phyloP scores from a whole-genome alignment of 2,113 vertebrate genomes.

The Myotis davidii region DNA sequence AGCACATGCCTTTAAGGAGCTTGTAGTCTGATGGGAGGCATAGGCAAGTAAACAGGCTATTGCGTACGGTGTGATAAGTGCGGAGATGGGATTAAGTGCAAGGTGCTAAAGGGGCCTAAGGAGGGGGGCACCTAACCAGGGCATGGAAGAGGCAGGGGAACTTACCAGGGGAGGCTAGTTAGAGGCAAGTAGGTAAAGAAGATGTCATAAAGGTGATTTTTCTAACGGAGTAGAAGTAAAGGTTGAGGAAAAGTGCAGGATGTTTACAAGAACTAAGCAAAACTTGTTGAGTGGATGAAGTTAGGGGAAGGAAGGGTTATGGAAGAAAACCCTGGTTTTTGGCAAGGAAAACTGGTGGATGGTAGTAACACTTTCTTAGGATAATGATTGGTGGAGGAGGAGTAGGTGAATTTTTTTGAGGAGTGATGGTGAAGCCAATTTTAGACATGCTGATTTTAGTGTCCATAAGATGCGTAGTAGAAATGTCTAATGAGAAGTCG shows the following conservation, averaged over 20 bases:
- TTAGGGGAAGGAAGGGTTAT: not conserved
- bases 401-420: not conserved
- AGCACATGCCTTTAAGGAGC: not conserved
- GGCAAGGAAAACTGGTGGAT: not conserved
- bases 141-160: not conserved
- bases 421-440: not conserved
- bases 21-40: not conserved
- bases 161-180: not conserved
- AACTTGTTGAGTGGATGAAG: not conserved
- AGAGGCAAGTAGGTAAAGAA: not conserved
- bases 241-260: not conserved
- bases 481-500: not conserved
- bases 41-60: not conserved
- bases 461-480: not conserved
- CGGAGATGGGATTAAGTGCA: not conserved
- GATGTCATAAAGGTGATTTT: not conserved
- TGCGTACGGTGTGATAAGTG: fast-evolving
- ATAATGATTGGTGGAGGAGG: not conserved
- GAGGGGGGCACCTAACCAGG: too few relatives aligned
- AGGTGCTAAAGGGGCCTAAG: not conserved
- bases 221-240: not conserved
- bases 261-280: not conserved
- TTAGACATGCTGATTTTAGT: not conserved
- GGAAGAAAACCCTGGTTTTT: not conserved
- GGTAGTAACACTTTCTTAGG: not conserved